phyloP scores from a whole-genome alignment of 2,113 vertebrate species.

The Petroica traversi region DNA sequence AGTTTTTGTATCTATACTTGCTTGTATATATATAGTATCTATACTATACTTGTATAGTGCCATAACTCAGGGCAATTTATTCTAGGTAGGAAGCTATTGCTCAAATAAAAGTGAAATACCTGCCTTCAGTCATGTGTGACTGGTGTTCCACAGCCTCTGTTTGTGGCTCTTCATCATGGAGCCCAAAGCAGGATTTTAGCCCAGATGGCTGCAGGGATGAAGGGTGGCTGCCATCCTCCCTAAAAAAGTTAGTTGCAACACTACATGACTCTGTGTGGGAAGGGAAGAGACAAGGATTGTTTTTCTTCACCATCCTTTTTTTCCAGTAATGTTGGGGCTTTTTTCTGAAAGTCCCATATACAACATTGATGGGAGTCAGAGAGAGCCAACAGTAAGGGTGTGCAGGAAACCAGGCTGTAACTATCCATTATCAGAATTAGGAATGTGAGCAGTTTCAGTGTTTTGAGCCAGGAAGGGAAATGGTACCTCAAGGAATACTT shows the following conservation, averaged over 20 bases:
- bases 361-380: neutral
- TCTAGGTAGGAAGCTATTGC: neutral
- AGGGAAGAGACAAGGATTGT: neutral
- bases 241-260: neutral
- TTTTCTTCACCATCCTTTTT: neutral
- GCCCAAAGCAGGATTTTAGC: neutral
- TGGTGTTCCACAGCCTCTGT: neutral
- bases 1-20: neutral
- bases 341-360: neutral
- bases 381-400: neutral
- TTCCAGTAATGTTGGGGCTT: fast-evolving
- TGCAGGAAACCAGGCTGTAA: neutral
- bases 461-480: neutral
- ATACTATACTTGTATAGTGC: too few species aligned
- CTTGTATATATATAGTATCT: too few species aligned
- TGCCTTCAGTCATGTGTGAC: neutral
- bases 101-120: neutral
- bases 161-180: neutral
- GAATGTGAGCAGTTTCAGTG: neutral
- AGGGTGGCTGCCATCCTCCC: neutral
- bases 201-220: neutral
- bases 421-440: neutral
- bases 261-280: too few species aligned
- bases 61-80: neutral
- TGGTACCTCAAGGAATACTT: neutral